Conservation (phyloP, 2,888 invertebrate species). For the Pogonocherus hispidulus region DNA sequence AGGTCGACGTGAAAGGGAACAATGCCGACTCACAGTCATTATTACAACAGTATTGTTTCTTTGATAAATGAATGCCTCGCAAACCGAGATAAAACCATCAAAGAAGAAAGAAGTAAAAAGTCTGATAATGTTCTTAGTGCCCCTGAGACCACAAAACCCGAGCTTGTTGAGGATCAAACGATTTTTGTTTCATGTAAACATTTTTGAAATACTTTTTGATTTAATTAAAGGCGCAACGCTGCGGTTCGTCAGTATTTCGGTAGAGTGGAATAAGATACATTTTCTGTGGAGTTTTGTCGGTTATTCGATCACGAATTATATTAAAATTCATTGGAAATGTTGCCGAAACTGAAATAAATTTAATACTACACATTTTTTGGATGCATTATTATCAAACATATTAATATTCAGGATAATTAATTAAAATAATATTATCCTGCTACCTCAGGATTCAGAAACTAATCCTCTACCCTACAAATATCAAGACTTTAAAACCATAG, state of each 20-base stretch:
- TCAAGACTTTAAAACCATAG: too few species aligned
- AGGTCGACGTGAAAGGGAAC: constrained; percentile 60
- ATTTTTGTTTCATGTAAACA: constrained; percentile 25
- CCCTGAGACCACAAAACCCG: constrained; percentile 35
- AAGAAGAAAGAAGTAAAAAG: constrained; percentile 61
- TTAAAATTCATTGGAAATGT: too few species aligned
- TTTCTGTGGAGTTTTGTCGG: constrained; percentile 7
- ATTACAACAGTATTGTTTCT: constrained; percentile 66
- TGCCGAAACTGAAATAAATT: too few species aligned
- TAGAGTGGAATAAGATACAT: not conserved
- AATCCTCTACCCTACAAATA: too few species aligned
- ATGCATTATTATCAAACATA: too few species aligned
- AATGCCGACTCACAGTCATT: constrained; percentile 60
- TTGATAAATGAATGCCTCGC: constrained; percentile 66
- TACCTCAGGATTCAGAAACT: too few species aligned
- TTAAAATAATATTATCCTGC: too few species aligned
- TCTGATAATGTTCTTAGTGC: constrained; percentile 57
- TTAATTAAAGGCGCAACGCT: constrained; percentile 21
- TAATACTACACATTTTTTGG: too few species aligned
- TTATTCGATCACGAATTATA: too few species aligned
- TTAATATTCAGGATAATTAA: too few species aligned
- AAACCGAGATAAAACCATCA: constrained; percentile 65
- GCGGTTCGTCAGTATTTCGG: constrained; percentile 2
- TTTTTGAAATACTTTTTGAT: constrained; percentile 28
- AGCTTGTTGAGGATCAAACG: constrained; percentile 48